Conservation (phyloP, 2,113 vertebrate genomes). For the Xyrauchen texanus region DNA sequence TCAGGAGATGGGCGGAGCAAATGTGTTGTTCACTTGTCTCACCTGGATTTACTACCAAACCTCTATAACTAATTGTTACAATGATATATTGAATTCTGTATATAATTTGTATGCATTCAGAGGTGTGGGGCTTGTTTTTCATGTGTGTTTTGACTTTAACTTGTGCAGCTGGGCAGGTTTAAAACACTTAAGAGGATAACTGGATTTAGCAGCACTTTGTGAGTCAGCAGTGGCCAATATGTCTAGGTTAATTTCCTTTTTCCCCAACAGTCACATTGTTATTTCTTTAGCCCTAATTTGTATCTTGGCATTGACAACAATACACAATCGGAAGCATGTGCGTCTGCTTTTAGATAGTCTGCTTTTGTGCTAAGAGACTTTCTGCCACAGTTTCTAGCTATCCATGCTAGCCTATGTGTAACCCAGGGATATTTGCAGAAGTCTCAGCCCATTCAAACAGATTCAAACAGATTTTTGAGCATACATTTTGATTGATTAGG, state of each 20-base stretch:
- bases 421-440: no score
- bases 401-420: background rate
- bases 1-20: background rate
- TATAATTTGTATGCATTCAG: background rate
- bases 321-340: conserved; percentile 6
- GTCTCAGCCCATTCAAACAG: no score
- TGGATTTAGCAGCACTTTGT: conserved; percentile 24
- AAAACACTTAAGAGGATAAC: conserved; percentile 15
- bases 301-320: background rate
- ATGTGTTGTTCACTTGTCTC: conserved; percentile 16
- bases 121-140: background rate
- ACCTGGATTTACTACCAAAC: conserved; percentile 6
- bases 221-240: conserved; percentile 18
- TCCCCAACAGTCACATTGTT: background rate
- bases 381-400: conserved; percentile 1
- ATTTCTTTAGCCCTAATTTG: background rate
- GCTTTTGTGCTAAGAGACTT: background rate
- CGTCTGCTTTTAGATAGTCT: conserved; percentile 9
- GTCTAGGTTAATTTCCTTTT: conserved; percentile 15
- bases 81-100: background rate
- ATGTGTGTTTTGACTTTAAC: background rate
- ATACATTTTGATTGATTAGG: no score
- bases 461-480: no score
- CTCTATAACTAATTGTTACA: background rate
- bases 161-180: conserved; percentile 26